phyloP scores from a whole-genome alignment of 2,797 vertebrate species.

The Limnodromus scolopaceus region DNA sequence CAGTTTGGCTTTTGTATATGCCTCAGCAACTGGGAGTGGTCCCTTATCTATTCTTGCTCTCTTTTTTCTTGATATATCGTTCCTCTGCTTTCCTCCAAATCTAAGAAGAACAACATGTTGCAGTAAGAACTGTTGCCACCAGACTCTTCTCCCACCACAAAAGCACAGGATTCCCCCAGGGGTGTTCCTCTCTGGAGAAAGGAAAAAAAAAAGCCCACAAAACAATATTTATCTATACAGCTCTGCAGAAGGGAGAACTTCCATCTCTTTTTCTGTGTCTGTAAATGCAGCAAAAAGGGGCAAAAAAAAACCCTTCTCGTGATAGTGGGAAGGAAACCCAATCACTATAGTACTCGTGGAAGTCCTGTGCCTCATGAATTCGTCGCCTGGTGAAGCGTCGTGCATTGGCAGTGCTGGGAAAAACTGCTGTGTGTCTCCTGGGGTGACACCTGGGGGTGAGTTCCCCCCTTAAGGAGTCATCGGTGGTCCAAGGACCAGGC shows the following conservation, averaged over 20 bases:
- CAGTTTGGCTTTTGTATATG: not conserved
- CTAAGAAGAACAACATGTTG: not conserved
- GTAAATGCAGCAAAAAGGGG: not conserved
- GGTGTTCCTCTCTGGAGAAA: not conserved
- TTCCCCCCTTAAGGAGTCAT: not conserved
- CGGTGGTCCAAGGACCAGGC: not conserved
- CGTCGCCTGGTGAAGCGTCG: not conserved
- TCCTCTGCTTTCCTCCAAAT: not conserved
- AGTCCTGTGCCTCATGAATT: not conserved
- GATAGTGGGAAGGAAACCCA: not conserved
- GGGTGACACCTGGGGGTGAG: not conserved
- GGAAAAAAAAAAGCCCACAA: not conserved
- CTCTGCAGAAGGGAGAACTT: not conserved
- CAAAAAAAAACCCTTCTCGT: rapidly evolving
- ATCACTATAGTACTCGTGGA: rapidly evolving
- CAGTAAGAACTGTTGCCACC: not conserved
- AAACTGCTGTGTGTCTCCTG: rapidly evolving
- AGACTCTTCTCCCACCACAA: not conserved
- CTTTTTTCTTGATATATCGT: not conserved
- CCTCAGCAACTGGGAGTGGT: not conserved
- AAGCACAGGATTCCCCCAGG: not conserved
- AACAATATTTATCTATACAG: not conserved
- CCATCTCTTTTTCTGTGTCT: not conserved
- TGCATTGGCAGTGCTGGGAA: not conserved
- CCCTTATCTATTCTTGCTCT: not conserved